Percentiles rank a stretch among this genome's conserved stretches.
These are phyloP conservation scores for Flabesymbios commensalis DNA, from an alignment of 2,888 invertebrate genomes.

Conservation along the genomic window DNA sequence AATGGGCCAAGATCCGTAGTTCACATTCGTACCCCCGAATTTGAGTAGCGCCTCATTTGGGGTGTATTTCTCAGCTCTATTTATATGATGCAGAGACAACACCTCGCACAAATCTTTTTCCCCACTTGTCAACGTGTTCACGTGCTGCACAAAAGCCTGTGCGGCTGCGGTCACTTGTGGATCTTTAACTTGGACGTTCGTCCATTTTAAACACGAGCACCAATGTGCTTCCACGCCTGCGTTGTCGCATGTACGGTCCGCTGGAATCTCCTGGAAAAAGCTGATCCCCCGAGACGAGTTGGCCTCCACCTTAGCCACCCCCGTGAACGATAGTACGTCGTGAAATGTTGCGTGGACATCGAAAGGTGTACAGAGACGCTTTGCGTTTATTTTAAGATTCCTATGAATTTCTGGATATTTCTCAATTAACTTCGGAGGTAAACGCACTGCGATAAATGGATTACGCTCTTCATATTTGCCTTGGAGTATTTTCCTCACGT, in stretches of 20 bases:
- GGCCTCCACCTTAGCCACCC: too few species aligned
- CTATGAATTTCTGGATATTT: constrained; percentile 68
- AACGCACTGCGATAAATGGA: constrained; percentile 80
- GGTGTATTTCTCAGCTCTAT: constrained; percentile 17
- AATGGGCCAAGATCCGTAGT: constrained; percentile 82
- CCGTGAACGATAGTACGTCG: constrained; percentile 70
- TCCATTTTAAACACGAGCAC: constrained; percentile 91
- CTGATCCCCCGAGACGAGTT: constrained; percentile 43
- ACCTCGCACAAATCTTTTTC: constrained; percentile 16
- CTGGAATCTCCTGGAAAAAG: constrained; percentile 64
- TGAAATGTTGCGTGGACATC: constrained; percentile 83
- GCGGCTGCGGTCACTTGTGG: constrained; percentile 17
- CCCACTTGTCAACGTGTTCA: constrained; percentile 23
- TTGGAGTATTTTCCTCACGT: constrained; percentile 81
- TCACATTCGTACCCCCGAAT: constrained; percentile 76
- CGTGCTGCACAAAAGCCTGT: constrained; percentile 8
- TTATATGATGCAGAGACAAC: constrained; percentile 17
- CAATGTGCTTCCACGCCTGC: constrained; percentile 93
- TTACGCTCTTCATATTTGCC: constrained; percentile 90
- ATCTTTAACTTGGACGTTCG: constrained; percentile 66
- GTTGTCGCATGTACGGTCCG: constrained; percentile 78
- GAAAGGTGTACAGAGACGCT: constrained; percentile 81
- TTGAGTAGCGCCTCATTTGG: constrained; percentile 66
- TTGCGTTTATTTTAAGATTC: constrained; percentile 69
- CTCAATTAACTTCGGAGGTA: constrained; percentile 74